phyloP scores from a whole-genome alignment of 2,797 vertebrate genomes.

The Margarornis squamiger region DNA sequence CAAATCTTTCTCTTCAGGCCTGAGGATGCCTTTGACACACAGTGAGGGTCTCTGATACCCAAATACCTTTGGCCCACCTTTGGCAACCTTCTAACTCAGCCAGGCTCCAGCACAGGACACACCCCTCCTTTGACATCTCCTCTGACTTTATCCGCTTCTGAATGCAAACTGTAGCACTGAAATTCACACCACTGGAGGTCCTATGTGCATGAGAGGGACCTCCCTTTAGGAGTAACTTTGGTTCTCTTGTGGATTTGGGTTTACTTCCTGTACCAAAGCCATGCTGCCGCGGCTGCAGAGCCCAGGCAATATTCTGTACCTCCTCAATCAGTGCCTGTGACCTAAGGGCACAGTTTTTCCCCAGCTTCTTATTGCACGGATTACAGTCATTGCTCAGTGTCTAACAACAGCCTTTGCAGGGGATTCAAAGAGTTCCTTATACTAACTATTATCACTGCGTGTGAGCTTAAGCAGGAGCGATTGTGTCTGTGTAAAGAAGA shows the following conservation, averaged over 20 bases:
- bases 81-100: neutral
- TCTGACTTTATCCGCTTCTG: neutral
- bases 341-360: neutral
- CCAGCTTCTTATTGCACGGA: neutral
- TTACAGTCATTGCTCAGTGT: neutral
- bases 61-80: neutral
- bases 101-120: neutral
- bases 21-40: neutral
- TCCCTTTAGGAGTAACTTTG: neutral
- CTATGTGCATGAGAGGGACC: neutral
- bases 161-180: neutral
- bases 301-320: neutral
- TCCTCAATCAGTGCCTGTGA: neutral
- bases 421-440: neutral
- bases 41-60: neutral
- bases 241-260: neutral
- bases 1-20: neutral
- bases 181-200: neutral
- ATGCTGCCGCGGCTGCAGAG: neutral
- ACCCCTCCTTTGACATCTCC: neutral
- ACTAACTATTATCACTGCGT: neutral
- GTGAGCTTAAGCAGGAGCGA: neutral
- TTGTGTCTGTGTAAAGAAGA: neutral
- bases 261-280: neutral
- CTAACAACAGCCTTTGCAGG: fast-evolving